Evolutionary conservation across 2,113 vertebrate species (phyloP).

Genomic region (Tragulus kanchil): DNA sequence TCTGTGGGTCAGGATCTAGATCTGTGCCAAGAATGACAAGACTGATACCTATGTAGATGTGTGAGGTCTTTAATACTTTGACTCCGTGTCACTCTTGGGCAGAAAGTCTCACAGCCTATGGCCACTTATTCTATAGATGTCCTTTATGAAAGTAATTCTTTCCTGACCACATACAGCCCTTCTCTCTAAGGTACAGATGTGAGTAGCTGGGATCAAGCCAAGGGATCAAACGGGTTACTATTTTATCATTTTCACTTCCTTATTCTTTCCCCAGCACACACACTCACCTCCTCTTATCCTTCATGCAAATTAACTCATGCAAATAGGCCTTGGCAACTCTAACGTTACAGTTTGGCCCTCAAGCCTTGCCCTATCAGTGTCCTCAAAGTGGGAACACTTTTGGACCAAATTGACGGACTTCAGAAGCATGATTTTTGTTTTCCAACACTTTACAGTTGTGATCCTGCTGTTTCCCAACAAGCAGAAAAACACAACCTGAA

Average conservation of each 20-base stretch:
- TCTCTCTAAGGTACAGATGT: not conserved
- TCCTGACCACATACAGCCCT: not conserved
- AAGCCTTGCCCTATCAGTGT: slow-evolving; percentile 5
- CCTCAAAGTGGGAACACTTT: not conserved
- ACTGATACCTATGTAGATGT: not conserved
- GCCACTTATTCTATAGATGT: not conserved
- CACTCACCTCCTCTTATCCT: not conserved
- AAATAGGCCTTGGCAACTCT: slow-evolving; percentile 3
- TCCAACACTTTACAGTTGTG: slow-evolving; percentile 6
- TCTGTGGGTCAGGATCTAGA: not conserved
- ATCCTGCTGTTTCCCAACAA: slow-evolving; percentile 7
- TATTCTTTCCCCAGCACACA: not conserved
- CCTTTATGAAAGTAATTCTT: not conserved
- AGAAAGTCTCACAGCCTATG: not conserved
- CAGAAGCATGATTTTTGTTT: slow-evolving; percentile 36
- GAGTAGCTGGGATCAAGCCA: not conserved
- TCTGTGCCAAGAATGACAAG: not conserved
- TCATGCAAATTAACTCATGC: slow-evolving; percentile 41
- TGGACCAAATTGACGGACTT: slow-evolving; percentile 6
- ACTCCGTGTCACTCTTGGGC: not conserved
- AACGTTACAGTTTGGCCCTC: not conserved
- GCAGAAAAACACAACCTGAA: slow-evolving; percentile 51
- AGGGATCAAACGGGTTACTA: not conserved
- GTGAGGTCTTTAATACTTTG: not conserved
- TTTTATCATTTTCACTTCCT: not conserved